A percentile compares a stretch with the other conserved stretches of the same genome.
phyloP scores from a whole-genome alignment of 2,113 vertebrate species.

The Ariopsis seemanni region DNA sequence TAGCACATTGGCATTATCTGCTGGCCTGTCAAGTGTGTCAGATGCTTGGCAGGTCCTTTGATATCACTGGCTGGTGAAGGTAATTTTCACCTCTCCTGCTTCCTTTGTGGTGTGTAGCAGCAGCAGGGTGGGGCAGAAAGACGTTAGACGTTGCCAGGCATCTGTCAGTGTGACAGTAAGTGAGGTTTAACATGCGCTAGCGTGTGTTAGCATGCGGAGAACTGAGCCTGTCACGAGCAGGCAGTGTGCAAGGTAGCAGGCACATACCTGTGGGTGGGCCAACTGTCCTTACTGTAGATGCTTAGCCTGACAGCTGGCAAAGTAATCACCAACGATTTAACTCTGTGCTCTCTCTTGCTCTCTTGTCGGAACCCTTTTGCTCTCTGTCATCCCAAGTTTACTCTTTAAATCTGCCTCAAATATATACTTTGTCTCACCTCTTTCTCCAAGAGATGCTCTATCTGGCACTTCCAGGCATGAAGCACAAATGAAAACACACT shows the following conservation, averaged over 20 bases:
- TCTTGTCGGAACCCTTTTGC: conserved; percentile 60
- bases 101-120: conserved; percentile 52
- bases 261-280: conserved; percentile 72
- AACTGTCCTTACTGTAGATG: conserved; percentile 70
- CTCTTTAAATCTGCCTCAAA: conserved; percentile 67
- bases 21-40: conserved; percentile 47
- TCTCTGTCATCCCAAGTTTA: conserved; percentile 70
- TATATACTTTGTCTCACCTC: conserved; percentile 56
- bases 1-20: conserved; percentile 51
- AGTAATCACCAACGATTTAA: conserved; percentile 56
- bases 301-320: conserved; percentile 62
- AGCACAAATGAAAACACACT: neutral
- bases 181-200: conserved; percentile 50
- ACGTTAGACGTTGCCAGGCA: conserved; percentile 53
- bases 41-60: conserved; percentile 51
- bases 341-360: conserved; percentile 43
- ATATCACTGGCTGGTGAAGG: conserved; percentile 59
- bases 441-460: conserved; percentile 58
- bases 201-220: conserved; percentile 63
- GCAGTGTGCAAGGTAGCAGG: conserved; percentile 57
- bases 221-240: conserved; percentile 64
- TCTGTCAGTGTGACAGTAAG: conserved; percentile 59
- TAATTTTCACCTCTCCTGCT: conserved; percentile 63
- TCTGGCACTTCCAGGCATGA: conserved; percentile 47
- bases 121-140: conserved; percentile 53